Conservation (phyloP, 2,113 vertebrate genomes). For the Lepidothrix coronata region DNA sequence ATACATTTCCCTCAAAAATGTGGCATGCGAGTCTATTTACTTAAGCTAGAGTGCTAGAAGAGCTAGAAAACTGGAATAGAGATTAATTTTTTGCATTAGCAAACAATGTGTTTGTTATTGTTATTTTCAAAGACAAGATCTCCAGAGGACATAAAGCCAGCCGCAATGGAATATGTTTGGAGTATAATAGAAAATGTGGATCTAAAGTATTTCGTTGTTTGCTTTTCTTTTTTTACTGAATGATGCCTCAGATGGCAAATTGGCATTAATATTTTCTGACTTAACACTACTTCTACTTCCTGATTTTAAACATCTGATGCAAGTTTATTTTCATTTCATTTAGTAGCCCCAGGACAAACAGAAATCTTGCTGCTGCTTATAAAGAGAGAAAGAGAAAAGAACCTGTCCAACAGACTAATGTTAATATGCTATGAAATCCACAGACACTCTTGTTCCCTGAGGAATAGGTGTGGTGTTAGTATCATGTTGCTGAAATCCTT, state of each 20-base stretch:
- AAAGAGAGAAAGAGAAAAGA: neutral
- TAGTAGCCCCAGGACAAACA: neutral
- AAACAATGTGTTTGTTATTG: neutral
- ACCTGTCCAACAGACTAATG: neutral
- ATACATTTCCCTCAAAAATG: neutral
- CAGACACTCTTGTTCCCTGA: neutral
- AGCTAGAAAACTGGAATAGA: neutral
- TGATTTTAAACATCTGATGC: slow-evolving; percentile 3
- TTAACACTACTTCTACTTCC: neutral
- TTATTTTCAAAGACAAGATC: neutral
- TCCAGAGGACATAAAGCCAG: neutral
- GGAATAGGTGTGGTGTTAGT: slow-evolving; percentile 1
- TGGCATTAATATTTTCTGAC: slow-evolving; percentile 36
- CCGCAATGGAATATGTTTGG: neutral
- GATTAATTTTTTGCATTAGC: neutral
- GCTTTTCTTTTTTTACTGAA: neutral
- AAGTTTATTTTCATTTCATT: slow-evolving; percentile 34
- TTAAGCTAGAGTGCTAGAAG: neutral
- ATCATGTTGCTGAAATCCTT: neutral
- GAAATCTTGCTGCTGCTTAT: slow-evolving; percentile 1
- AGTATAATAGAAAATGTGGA: neutral
- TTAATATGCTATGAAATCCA: slow-evolving; percentile 3
- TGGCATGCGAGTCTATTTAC: neutral
- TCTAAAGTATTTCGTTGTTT: neutral
- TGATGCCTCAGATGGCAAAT: neutral